phyloP scores from a whole-genome alignment of 2,113 vertebrate genomes.

The Daphoenositta chrysoptera region DNA sequence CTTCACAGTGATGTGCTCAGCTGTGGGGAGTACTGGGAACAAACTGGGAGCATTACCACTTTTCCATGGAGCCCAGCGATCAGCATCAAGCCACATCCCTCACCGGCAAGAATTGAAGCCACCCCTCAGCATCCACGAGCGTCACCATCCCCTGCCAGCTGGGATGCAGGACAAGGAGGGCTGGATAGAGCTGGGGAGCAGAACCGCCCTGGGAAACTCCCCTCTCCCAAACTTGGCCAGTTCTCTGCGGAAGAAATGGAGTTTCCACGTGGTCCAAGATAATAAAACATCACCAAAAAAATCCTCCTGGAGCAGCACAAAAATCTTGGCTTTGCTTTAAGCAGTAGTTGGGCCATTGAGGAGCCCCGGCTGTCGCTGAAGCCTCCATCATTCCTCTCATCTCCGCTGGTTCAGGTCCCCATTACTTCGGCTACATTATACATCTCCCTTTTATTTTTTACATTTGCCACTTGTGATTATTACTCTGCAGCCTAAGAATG shows the following conservation, averaged over 20 bases:
- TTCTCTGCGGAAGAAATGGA: background rate
- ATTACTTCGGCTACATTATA: slow-evolving; percentile 51
- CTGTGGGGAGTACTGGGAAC: background rate
- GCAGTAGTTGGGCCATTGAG: background rate
- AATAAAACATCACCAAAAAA: background rate
- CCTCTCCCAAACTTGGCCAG: background rate
- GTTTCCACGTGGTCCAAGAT: background rate
- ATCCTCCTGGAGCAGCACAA: background rate
- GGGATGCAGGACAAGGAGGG: background rate
- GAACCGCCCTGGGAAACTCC: background rate
- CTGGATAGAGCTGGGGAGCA: fast-evolving
- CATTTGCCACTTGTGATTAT: slow-evolving; percentile 72
- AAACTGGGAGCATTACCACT: fast-evolving
- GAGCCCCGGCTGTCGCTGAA: slow-evolving; percentile 31
- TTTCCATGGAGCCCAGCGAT: background rate
- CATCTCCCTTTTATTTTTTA: slow-evolving; percentile 39
- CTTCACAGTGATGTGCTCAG: background rate
- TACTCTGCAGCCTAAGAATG: slow-evolving; percentile 70
- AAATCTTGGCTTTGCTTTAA: background rate
- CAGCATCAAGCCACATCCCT: background rate
- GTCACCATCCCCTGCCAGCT: background rate
- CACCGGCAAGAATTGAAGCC: fast-evolving
- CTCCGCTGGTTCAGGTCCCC: slow-evolving; percentile 31
- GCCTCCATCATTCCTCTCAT: slow-evolving; percentile 42
- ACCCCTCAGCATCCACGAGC: background rate